Evolutionary conservation across 2,888 invertebrate species (phyloP).

Genomic region (Ochropacha duplaris): DNA sequence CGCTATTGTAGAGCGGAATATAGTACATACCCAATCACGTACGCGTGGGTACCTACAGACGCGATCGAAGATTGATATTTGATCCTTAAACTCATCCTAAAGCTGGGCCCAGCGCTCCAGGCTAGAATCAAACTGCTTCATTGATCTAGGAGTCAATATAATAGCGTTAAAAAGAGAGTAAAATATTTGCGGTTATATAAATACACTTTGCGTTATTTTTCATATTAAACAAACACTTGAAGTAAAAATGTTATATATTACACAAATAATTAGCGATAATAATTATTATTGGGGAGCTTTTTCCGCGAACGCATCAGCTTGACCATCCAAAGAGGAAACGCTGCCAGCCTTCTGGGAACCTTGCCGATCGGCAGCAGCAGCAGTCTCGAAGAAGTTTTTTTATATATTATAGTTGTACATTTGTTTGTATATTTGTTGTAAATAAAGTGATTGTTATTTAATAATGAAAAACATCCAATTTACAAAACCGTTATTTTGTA

Average conservation of each 20-base stretch:
- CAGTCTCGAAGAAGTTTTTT: too few relatives aligned
- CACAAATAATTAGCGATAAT: too few relatives aligned
- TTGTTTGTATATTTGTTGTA: too few relatives aligned
- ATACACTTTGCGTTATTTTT: background rate
- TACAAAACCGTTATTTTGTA: background rate
- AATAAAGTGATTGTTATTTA: too few relatives aligned
- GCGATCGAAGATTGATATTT: conserved; percentile 75
- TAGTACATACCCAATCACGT: conserved; percentile 39
- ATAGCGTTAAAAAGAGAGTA: background rate
- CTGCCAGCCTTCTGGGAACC: too few relatives aligned
- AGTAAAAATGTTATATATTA: too few relatives aligned
- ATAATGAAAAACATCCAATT: background rate
- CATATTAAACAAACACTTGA: too few relatives aligned
- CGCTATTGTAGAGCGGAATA: conserved; percentile 33
- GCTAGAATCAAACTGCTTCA: background rate
- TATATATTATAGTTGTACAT: too few relatives aligned
- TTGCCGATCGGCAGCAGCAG: too few relatives aligned
- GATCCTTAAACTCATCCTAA: conserved; percentile 68
- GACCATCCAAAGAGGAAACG: too few relatives aligned
- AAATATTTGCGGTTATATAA: background rate
- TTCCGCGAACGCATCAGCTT: too few relatives aligned
- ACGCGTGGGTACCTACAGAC: conserved; percentile 47
- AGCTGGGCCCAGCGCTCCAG: conserved; percentile 23
- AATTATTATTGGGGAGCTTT: too few relatives aligned
- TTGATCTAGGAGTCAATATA: background rate